Evolutionary conservation across 2,797 vertebrate genomes (phyloP).

Genomic region (Todus mexicanus): DNA sequence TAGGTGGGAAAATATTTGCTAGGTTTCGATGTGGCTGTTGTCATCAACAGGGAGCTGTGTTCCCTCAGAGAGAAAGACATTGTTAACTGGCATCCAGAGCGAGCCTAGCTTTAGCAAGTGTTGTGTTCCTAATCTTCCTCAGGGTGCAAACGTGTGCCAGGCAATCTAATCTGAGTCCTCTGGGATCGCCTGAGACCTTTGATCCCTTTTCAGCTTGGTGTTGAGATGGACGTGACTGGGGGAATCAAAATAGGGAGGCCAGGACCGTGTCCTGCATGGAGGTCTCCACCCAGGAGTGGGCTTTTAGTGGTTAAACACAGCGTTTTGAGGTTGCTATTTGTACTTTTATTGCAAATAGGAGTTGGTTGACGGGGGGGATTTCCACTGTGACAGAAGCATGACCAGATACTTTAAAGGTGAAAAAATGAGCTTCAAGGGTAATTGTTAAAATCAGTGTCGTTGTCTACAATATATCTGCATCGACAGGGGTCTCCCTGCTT

Average conservation of each 20-base stretch:
- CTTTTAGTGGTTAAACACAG: neutral
- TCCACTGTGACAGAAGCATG: neutral
- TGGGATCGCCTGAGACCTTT: neutral
- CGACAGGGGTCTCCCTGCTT: neutral
- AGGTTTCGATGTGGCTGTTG: neutral
- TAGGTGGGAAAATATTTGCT: neutral
- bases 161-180: neutral
- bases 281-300: neutral
- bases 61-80: neutral
- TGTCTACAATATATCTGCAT: neutral
- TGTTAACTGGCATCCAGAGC: neutral
- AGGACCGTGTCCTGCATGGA: neutral
- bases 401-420: neutral
- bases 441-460: neutral
- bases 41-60: neutral
- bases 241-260: neutral
- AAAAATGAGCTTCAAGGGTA: neutral
- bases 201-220: neutral
- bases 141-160: rapidly evolving
- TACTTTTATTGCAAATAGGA: neutral
- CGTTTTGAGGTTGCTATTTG: neutral
- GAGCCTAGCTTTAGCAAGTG: neutral
- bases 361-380: neutral
- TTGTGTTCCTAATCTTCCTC: neutral
- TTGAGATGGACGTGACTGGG: neutral